These are phyloP conservation scores for Forbesichthys agassizii DNA, from an alignment of 2,113 vertebrate species.

Conservation along the genomic window DNA sequence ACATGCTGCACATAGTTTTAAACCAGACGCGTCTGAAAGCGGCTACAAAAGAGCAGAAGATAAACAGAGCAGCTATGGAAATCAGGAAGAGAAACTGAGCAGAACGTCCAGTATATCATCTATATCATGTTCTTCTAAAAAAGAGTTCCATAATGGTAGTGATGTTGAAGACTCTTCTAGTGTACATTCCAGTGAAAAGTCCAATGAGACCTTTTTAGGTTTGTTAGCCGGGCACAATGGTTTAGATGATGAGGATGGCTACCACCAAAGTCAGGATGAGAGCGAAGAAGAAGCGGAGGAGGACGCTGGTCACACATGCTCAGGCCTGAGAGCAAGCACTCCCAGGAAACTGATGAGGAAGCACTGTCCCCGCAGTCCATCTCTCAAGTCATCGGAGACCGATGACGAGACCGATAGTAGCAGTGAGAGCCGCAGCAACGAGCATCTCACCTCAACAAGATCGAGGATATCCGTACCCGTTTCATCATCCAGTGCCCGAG, in stretches of 20 bases:
- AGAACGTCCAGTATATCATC: slow-evolving; percentile 1
- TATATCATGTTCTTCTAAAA: slow-evolving; percentile 5
- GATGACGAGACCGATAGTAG: slow-evolving; percentile 74
- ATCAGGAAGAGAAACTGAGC: slow-evolving; percentile 7
- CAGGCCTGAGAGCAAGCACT: slow-evolving; percentile 61
- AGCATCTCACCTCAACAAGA: slow-evolving; percentile 55
- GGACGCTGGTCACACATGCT: slow-evolving; percentile 38
- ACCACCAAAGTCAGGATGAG: slow-evolving; percentile 79
- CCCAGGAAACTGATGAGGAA: slow-evolving; percentile 73
- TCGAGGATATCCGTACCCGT: slow-evolving; percentile 30
- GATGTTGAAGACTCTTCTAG: slow-evolving; percentile 50
- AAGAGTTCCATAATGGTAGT: slow-evolving; percentile 28
- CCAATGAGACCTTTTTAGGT: slow-evolving; percentile 51
- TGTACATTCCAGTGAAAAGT: slow-evolving; percentile 36
- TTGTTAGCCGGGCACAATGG: slow-evolving; percentile 71
- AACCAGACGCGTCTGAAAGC: not conserved
- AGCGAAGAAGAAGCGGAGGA: slow-evolving; percentile 78
- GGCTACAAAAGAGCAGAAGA: slow-evolving; percentile 5
- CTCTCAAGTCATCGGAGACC: slow-evolving; percentile 63
- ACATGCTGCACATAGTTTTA: slow-evolving; percentile 15
- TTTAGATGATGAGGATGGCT: slow-evolving; percentile 59
- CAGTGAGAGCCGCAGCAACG: slow-evolving; percentile 60
- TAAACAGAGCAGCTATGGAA: not conserved
- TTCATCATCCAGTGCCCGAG: slow-evolving; percentile 67
- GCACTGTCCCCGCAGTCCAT: slow-evolving; percentile 57